These are phyloP conservation scores for Caerostris extrusa DNA, from an alignment of 1,140 invertebrate genomes.

Conservation along the genomic window DNA sequence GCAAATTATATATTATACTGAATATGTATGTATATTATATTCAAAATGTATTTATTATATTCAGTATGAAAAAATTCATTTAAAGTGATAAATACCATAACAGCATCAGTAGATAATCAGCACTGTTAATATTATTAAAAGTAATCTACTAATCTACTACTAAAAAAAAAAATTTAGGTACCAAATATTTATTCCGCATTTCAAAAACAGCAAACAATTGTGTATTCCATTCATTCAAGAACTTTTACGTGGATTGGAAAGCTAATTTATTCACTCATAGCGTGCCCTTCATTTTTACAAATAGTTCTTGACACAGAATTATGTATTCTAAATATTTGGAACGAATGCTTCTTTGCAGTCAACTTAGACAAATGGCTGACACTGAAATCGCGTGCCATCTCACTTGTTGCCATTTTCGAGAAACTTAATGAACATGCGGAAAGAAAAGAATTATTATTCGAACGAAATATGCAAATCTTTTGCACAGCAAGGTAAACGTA, in stretches of 20 bases:
- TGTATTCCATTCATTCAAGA: not conserved
- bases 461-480: not conserved
- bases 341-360: not conserved
- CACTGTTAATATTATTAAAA: too few relatives aligned
- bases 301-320: not conserved
- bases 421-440: not conserved
- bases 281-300: not conserved
- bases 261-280: not conserved
- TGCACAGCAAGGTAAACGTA: not conserved
- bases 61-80: too few relatives aligned
- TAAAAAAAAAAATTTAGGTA: too few relatives aligned
- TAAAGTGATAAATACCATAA: too few relatives aligned
- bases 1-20: too few relatives aligned
- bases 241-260: not conserved
- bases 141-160: too few relatives aligned
- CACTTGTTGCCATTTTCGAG: constrained; percentile 7
- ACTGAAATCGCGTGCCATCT: not conserved
- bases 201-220: not conserved
- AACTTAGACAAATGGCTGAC: not conserved
- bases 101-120: too few relatives aligned
- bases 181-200: not conserved
- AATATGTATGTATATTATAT: too few relatives aligned
- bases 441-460: not conserved
- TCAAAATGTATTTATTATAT: too few relatives aligned
- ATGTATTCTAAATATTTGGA: not conserved